Base-by-base conservation (phyloP, 2,113 vertebrate species). In the Noturus placidus region DNA sequence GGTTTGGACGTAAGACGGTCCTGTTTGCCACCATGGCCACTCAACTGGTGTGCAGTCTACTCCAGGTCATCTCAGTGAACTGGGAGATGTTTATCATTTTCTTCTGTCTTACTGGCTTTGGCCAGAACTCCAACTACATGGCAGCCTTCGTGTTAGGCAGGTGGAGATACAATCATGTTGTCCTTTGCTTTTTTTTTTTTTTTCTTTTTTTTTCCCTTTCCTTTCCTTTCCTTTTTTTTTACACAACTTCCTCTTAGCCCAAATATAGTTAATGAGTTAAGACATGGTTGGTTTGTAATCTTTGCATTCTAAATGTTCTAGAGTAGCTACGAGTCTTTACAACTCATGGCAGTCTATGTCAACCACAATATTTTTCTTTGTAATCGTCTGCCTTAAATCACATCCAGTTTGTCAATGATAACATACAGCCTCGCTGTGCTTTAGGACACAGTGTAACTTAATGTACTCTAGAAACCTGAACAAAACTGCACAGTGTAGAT, bases 31-130 rank as follows among this genome's bases (percentile, higher is more conserved):
- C 90, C 69, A 67, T 92, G 88, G 59, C 80, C 25, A 25, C 92
- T 46, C 92, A 91, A 61, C 86, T 86, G 11, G 56, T 92, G 69
- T 87, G 84, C 30, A 20, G 90, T 14, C 86, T 93, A 81, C 70
- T 92, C 78, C 91, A 93, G 84, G 89, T 91, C 50, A 20, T 70
- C 46, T 92, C 92, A 0, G 42, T 88, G 70, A 93, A 22, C 56
- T 94, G 92, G 92, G n/a, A 88, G 79, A 94, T 93, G 92, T 93
- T 93, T 83, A 85, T 88, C 52, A 2, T 92, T 56, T 67, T 92
- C 42, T 92, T 86, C 90, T 91, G 54, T 76, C 8, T 93, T 33
- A 91, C 89, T 88, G 93, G 92, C 90, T 8, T 92, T 8, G 91
- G 91, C 35, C 92, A 91, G 78, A 89, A 86, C 46, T 89, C 92